phyloP scores from a whole-genome alignment of 2,113 vertebrate species.

The Gambusia affinis region DNA sequence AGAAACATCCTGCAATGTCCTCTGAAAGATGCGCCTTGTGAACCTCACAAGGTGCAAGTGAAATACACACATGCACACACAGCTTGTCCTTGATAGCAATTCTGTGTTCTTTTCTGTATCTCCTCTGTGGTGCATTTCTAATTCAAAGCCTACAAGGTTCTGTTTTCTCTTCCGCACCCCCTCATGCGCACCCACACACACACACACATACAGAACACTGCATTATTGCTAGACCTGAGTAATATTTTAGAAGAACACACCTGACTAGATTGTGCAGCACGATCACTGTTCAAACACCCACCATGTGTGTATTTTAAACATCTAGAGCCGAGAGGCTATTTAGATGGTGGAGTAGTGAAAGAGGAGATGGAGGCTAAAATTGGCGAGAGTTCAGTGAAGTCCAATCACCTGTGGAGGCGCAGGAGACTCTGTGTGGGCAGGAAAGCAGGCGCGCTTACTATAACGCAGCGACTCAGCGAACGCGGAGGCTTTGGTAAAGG shows the following conservation, averaged over 20 bases:
- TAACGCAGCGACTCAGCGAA: constrained; percentile 25
- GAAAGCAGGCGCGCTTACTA: constrained; percentile 49
- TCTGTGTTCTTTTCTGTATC: constrained; percentile 11
- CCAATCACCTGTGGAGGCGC: constrained; percentile 75
- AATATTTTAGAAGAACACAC: constrained; percentile 22
- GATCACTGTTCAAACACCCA: constrained; percentile 55
- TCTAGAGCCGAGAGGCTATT: constrained; percentile 44
- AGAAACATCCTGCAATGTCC: constrained; percentile 29
- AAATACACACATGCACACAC: constrained; percentile 8
- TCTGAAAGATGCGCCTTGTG: constrained; percentile 30
- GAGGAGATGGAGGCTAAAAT: constrained; percentile 56
- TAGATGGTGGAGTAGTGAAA: constrained; percentile 48
- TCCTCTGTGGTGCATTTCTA: constrained; percentile 5
- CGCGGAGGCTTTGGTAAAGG: constrained; percentile 16
- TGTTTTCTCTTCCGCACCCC: constrained; percentile 18
- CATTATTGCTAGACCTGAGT: constrained; percentile 34
- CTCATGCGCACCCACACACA: constrained; percentile 17
- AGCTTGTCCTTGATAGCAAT: constrained; percentile 15
- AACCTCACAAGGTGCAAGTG: constrained; percentile 11
- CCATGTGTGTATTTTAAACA: constrained; percentile 57
- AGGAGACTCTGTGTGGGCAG: constrained; percentile 57
- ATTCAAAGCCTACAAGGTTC: constrained; percentile 3
- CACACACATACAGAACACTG: background rate
- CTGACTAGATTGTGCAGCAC: constrained; percentile 39
- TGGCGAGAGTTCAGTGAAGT: constrained; percentile 61